Evolutionary conservation across 2,888 invertebrate genomes (phyloP).

Genomic region (Leptodirus hochenwartii): DNA sequence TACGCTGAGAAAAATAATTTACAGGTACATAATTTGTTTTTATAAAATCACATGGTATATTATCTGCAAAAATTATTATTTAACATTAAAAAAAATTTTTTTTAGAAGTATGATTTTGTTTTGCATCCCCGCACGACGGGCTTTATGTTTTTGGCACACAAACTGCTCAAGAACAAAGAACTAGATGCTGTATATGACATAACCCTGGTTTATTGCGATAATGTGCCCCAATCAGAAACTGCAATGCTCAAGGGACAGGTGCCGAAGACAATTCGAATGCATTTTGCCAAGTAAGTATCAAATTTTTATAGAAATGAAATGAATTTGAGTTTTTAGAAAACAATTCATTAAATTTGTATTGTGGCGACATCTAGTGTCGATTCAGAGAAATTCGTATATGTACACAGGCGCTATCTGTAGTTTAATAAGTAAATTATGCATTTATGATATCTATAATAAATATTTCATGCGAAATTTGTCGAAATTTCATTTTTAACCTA

Average conservation of each 20-base stretch:
- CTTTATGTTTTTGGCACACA: slow-evolving; percentile 39
- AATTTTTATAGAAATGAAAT: not conserved
- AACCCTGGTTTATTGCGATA: slow-evolving; percentile 66
- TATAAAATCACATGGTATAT: not conserved
- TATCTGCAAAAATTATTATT: too few species aligned
- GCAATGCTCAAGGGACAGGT: slow-evolving; percentile 50
- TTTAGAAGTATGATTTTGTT: slow-evolving; percentile 45
- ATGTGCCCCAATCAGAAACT: slow-evolving; percentile 55
- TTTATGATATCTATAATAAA: too few species aligned
- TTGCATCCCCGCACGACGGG: slow-evolving; percentile 80
- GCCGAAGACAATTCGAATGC: slow-evolving; percentile 59
- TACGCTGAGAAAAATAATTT: slow-evolving; percentile 51
- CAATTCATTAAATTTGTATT: not conserved
- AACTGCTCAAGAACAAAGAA: slow-evolving; percentile 36
- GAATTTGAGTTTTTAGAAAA: not conserved
- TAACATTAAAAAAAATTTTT: slow-evolving; percentile 8
- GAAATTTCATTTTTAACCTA: too few species aligned
- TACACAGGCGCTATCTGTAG: not conserved
- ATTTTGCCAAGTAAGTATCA: slow-evolving; percentile 42
- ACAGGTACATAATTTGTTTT: slow-evolving; percentile 28
- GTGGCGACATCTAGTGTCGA: not conserved
- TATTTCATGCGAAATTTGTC: too few species aligned
- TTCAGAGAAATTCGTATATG: not conserved
- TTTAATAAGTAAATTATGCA: not conserved
- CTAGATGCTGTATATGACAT: slow-evolving; percentile 70